Base-by-base conservation (phyloP, 2,797 vertebrate genomes). In the Neostethus bicornis region DNA sequence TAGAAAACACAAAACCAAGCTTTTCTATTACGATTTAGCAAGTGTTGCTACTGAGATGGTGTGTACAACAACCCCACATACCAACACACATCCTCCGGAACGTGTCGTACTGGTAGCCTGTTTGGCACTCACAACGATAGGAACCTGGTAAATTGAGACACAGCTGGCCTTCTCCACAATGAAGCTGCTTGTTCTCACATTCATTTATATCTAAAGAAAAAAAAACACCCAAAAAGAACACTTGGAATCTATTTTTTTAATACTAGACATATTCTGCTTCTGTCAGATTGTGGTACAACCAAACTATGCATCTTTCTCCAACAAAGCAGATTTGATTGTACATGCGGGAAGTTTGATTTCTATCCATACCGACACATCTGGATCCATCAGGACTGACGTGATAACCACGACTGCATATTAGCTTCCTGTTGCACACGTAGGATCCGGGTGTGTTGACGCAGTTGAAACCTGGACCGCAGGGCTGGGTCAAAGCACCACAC, bases 371-470 rank as follows among this genome's bases (percentile, higher is more conserved):
- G 0, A 94, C 61, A 35, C 96, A 99, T 61, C 91, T 90, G 14
- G 91, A 85, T 32, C 95, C 95, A 1, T 99, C 95, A 21, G 92
- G 84, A 0, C 87, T 93, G 66, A 93, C 79, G 0, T 94, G 94
- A 81, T 96, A 98, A 11, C 96, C 96, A 0, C 91, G 91, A 82
- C 92, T 90, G 29, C 96, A 99, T 1, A 90, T 82, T 19, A 85
- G 84, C 85, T 92, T 94, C 78, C 92, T 91, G 77, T 94, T 94
- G 86, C 96, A 99, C 0, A 84, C 88, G 80, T 94, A 96, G 24
- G 96, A 99, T 9, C 96, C 96, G 65, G 92, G 88, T 0, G 95
- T 97, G 89, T 99, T 99, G 89, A 96, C 61, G 63, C 96, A 99
- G 90, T 88, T 94, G 81, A 94, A 97, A 38, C 93, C 94, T 0